Percentiles rank a stretch among this genome's conserved stretches.
Conservation (phyloP, 2,797 vertebrate species). For the Pipistrellus kuhlii region DNA sequence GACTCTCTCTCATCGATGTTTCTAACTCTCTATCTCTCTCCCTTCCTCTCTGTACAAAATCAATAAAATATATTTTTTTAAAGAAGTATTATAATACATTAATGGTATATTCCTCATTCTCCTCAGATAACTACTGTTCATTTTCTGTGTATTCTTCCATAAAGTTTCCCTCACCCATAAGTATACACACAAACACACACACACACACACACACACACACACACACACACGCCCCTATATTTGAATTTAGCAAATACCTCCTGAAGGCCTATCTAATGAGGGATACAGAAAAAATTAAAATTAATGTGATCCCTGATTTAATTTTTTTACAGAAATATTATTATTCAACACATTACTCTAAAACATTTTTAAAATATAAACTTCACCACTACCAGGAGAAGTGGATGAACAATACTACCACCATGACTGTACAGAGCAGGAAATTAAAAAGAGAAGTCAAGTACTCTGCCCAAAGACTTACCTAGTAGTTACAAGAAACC, state of each 20-base stretch:
- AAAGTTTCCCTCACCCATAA: background rate
- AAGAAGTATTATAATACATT: background rate
- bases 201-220: background rate
- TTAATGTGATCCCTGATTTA: background rate
- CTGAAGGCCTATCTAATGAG: background rate
- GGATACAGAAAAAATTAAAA: conserved; percentile 7
- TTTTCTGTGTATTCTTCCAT: conserved; percentile 29
- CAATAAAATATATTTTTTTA: too few relatives aligned
- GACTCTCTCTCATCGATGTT: too few relatives aligned
- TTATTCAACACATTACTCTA: background rate
- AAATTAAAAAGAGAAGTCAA: background rate
- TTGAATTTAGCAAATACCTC: conserved; percentile 21
- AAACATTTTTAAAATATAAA: conserved; percentile 44
- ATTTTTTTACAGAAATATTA: conserved; percentile 50
- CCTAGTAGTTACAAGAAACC: background rate
- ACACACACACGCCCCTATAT: background rate
- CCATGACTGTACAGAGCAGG: background rate
- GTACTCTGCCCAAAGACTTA: background rate
- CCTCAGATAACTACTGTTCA: background rate
- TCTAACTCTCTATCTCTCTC: too few relatives aligned
- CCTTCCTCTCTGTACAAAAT: too few relatives aligned
- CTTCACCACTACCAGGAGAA: background rate
- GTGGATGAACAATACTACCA: background rate
- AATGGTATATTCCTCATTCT: conserved; percentile 12
- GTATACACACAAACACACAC: background rate